These are phyloP conservation scores for Tridacna crocea DNA, from an alignment of 2,888 invertebrate species.

Conservation along the genomic window DNA sequence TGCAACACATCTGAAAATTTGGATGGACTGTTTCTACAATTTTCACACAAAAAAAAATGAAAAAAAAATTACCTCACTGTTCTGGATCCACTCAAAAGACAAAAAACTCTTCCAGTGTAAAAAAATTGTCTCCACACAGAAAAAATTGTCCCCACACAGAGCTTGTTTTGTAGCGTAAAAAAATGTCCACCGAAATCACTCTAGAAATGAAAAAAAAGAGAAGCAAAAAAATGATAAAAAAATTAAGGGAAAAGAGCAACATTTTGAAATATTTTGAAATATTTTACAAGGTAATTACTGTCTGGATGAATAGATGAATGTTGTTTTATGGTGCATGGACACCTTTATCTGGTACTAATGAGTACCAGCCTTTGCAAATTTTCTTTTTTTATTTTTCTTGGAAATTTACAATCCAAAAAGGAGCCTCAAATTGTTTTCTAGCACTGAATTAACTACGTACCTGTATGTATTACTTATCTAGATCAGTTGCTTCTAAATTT, in stretches of 20 bases:
- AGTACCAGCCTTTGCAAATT: no score
- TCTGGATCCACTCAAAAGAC: conserved; percentile 18
- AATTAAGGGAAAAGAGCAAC: not conserved
- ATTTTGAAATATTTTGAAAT: no score
- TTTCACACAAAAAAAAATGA: not conserved
- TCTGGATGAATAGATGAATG: not conserved
- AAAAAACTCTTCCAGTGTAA: conserved; percentile 27
- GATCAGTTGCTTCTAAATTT: no score
- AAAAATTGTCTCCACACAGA: conserved; percentile 23
- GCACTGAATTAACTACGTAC: no score
- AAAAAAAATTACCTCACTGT: conserved; percentile 11
- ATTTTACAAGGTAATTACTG: no score
- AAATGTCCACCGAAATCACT: conserved; percentile 46
- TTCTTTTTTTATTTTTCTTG: no score
- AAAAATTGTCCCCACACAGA: conserved; percentile 18
- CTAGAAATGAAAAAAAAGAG: conserved; percentile 35
- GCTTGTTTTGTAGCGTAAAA: conserved; percentile 28
- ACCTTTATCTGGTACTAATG: no score
- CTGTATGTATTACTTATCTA: no score
- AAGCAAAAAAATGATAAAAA: conserved; percentile 40
- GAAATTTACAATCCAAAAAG: no score
- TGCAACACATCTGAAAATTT: no score
- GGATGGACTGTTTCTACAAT: no score
- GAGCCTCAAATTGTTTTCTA: no score
- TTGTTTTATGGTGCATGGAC: not conserved